Percentiles rank a stretch among this genome's conserved stretches.
Conservation (phyloP, 2,888 invertebrate species). For the Drosophila nr. medialis region DNA sequence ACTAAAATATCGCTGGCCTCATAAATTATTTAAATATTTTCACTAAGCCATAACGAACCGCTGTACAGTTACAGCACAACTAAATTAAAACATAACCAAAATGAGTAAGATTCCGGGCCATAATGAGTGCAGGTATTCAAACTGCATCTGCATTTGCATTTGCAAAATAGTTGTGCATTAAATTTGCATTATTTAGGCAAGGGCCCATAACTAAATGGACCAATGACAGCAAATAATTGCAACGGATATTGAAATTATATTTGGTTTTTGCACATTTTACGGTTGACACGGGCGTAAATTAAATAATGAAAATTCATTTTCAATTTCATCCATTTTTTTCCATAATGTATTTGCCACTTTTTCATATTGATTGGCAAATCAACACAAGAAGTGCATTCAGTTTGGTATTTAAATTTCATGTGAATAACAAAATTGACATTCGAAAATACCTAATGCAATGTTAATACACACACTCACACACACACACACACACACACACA, state of each 20-base stretch:
- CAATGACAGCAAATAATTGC: slow-evolving; percentile 49
- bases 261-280: slow-evolving; percentile 53
- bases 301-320: slow-evolving; percentile 32
- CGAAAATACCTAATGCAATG: slow-evolving; percentile 22
- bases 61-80: slow-evolving; percentile 4
- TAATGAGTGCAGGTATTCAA: slow-evolving; percentile 25
- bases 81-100: slow-evolving; percentile 55
- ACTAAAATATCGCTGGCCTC: slow-evolving; percentile 50
- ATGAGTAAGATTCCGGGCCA: slow-evolving; percentile 20
- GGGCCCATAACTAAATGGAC: slow-evolving; percentile 5
- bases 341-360: slow-evolving; percentile 8
- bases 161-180: slow-evolving; percentile 33
- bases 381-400: slow-evolving; percentile 24
- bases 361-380: slow-evolving; percentile 8
- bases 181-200: slow-evolving; percentile 67
- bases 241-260: slow-evolving; percentile 78
- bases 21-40: slow-evolving; percentile 60
- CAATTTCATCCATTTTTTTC: not conserved
- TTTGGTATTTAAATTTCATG: slow-evolving; percentile 36
- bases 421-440: slow-evolving; percentile 31
- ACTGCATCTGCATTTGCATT: slow-evolving; percentile 10
- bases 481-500: not conserved
- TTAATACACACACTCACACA: not conserved
- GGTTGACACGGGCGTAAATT: slow-evolving; percentile 41
- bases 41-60: slow-evolving; percentile 9